These are phyloP conservation scores for Disparrhopalites patrizii DNA, from an alignment of 2,888 invertebrate genomes.

Conservation along the genomic window DNA sequence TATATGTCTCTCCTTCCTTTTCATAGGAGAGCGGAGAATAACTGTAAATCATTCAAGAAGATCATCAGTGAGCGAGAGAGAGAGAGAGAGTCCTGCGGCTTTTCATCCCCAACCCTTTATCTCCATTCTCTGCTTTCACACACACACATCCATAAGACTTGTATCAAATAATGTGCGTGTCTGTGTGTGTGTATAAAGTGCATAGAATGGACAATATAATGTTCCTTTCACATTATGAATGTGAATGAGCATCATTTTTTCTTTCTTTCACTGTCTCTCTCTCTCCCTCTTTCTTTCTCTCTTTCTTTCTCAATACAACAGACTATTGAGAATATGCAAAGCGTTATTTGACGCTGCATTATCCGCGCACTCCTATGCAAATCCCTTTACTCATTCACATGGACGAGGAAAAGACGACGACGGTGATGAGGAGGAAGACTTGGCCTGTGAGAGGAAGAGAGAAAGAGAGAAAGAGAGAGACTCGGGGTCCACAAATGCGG, in stretches of 20 bases:
- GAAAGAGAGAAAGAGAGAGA: neutral
- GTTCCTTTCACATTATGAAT: too few relatives aligned
- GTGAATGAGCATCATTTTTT: neutral
- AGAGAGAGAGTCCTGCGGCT: too few relatives aligned
- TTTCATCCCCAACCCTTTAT: too few relatives aligned
- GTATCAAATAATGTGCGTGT: too few relatives aligned
- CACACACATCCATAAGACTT: too few relatives aligned
- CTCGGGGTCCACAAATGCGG: conserved; percentile 1
- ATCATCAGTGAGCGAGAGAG: too few relatives aligned
- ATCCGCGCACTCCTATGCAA: neutral
- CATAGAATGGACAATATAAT: too few relatives aligned
- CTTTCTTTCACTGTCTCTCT: neutral
- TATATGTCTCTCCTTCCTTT: neutral
- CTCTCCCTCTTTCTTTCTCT: neutral
- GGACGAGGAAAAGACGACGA: too few relatives aligned
- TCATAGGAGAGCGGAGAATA: neutral
- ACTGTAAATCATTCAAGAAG: conserved; percentile 7
- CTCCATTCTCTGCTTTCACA: too few relatives aligned
- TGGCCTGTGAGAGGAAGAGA: neutral
- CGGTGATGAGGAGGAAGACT: neutral
- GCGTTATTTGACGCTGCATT: neutral
- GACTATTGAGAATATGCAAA: neutral
- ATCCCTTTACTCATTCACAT: too few relatives aligned
- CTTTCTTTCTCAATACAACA: neutral
- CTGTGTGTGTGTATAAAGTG: too few relatives aligned